phyloP scores from a whole-genome alignment of 2,113 vertebrate species.

The Hydrochoerus hydrochaeris region DNA sequence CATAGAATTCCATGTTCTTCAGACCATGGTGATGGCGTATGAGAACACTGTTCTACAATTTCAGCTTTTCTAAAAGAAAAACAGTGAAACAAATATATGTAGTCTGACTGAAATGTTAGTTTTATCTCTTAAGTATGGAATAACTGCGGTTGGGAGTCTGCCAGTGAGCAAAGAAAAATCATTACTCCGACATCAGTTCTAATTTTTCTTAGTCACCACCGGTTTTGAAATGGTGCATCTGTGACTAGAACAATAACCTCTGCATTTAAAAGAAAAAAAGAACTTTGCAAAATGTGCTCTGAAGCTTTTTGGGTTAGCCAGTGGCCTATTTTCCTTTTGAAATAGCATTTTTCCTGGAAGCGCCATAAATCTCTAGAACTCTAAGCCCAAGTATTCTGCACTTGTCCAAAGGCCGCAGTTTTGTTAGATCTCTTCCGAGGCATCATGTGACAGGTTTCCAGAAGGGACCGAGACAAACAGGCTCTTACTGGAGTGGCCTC shows the following conservation, averaged over 20 bases:
- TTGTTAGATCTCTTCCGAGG: neutral
- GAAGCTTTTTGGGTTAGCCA: constrained; percentile 40
- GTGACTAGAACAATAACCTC: neutral
- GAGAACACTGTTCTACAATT: constrained; percentile 4
- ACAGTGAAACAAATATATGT: neutral
- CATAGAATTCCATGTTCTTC: neutral
- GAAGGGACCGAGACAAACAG: neutral
- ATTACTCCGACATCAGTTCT: neutral
- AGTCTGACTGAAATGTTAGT: neutral
- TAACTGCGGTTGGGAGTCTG: neutral
- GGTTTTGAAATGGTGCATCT: constrained; percentile 44
- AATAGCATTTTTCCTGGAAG: neutral
- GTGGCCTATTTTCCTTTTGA: constrained; percentile 55
- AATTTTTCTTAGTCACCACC: neutral
- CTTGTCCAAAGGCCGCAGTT: constrained; percentile 24
- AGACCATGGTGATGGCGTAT: neutral
- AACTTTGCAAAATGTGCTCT: neutral
- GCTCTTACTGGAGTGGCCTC: neutral
- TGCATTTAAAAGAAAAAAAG: constrained; percentile 40
- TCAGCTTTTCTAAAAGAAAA: neutral
- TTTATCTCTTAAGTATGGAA: neutral
- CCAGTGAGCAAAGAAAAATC: neutral
- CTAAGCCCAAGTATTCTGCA: neutral
- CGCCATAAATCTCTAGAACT: constrained; percentile 19
- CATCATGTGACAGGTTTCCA: neutral